These are phyloP conservation scores for Andrena minutula DNA, from an alignment of 2,888 invertebrate species.

Conservation along the genomic window DNA sequence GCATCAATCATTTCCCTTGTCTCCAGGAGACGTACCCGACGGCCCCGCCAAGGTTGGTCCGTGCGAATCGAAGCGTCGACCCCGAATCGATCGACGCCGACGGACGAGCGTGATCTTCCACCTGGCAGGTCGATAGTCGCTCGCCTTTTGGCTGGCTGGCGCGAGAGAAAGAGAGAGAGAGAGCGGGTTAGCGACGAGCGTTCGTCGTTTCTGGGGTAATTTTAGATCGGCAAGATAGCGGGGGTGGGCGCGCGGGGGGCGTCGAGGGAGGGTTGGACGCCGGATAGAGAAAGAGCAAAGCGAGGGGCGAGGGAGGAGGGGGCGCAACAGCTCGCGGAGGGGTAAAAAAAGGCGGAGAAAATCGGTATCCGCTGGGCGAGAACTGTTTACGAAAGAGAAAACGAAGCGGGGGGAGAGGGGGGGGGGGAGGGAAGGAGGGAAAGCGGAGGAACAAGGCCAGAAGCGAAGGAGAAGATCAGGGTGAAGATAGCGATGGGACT, in stretches of 20 bases:
- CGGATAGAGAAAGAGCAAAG: slow-evolving; percentile 49
- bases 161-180: slow-evolving; percentile 26
- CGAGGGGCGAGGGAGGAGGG: slow-evolving; percentile 15
- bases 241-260: slow-evolving; percentile 49
- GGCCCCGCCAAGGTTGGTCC: background rate
- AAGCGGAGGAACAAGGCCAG: slow-evolving; percentile 41
- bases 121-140: slow-evolving; percentile 34
- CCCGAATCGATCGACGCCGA: slow-evolving; percentile 18
- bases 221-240: slow-evolving; percentile 84
- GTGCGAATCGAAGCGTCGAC: slow-evolving; percentile 21
- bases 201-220: slow-evolving; percentile 81
- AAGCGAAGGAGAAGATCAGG: slow-evolving; percentile 35
- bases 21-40: background rate
- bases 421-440: slow-evolving; percentile 18
- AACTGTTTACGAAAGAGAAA: slow-evolving; percentile 63
- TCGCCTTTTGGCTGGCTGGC: slow-evolving; percentile 11
- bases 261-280: background rate
- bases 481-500: slow-evolving; percentile 57
- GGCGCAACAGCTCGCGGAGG: slow-evolving; percentile 21
- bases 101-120: slow-evolving; percentile 15
- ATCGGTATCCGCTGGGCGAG: slow-evolving; percentile 33
- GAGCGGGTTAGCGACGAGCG: slow-evolving; percentile 55
- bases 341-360: slow-evolving; percentile 32
- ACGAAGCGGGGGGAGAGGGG: slow-evolving; percentile 29
- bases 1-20: background rate